Evolutionary conservation across 2,797 vertebrate species (phyloP).

Genomic region (Vespertilio murinus): DNA sequence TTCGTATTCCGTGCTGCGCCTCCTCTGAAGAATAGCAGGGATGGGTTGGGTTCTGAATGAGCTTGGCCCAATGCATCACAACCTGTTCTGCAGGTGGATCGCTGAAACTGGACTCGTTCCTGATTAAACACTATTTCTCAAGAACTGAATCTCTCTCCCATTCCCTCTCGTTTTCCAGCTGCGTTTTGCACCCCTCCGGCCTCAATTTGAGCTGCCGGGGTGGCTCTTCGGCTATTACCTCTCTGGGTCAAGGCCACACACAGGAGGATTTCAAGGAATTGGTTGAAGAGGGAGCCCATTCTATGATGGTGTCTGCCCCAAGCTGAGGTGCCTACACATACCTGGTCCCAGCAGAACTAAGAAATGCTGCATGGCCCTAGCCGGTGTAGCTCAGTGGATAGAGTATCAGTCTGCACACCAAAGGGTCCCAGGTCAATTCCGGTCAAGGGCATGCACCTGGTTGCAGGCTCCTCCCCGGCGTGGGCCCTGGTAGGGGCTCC

Average conservation of each 20-base stretch:
- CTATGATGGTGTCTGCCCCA: background rate
- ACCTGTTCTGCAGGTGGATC: background rate
- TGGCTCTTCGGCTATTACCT: background rate
- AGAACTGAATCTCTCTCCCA: background rate
- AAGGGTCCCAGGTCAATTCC: no score
- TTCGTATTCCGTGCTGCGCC: background rate
- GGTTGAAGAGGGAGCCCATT: background rate
- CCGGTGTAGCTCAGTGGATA: no score
- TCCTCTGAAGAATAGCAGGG: background rate
- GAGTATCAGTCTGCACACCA: no score
- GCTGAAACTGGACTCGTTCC: background rate
- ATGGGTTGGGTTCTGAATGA: background rate
- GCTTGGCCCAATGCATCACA: background rate
- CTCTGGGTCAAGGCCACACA: background rate
- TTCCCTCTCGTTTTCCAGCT: background rate
- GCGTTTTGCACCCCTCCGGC: background rate
- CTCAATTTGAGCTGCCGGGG: background rate
- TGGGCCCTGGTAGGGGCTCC: no score
- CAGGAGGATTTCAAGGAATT: background rate
- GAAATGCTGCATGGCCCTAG: background rate
- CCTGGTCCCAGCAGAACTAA: background rate
- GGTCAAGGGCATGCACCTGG: no score
- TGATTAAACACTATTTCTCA: conserved; percentile 7
- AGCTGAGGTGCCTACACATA: background rate
- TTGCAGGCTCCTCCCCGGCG: no score